Base-by-base conservation (phyloP, 2,888 invertebrate genomes). In the Metallyticus violacea region DNA sequence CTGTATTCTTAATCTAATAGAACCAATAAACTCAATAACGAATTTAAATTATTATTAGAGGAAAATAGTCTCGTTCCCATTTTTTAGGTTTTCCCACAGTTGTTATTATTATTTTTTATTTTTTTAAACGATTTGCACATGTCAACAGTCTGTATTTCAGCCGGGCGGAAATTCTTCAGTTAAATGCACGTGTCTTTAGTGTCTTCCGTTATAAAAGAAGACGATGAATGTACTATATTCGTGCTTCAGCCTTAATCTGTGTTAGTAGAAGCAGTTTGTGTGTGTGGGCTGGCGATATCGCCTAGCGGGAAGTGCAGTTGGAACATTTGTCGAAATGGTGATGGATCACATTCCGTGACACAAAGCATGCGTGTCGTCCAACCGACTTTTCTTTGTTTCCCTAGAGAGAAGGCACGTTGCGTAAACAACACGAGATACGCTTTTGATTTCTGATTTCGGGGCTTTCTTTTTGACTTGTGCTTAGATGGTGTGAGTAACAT, bases 291-390 rank as follows among this genome's bases (percentile, higher is more conserved):
- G 40, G 40, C 40, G 40, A 62, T 62, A 62, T 62, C 40, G 40
- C 40, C 40, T 22, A 22, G 40, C 40, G 40, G 40, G 40, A 62
- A 62, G 40, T 62, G 40, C 40, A 62, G 40, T 62, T 22, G 22
- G 40, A 62, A 62, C 82, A 82, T 82, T 82, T 82, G 82, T 82
- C 82, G 82, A 82, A 82, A 82, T 82, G 40, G 82, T 82, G 82
- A 82, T 82, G 76, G 82, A 82, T 82, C 82, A 62, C 40, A 62
- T 62, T 62, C 40, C 40, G 40, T 62, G 40, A 62, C 40, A 62
- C 40, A 62, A 62, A 62, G 40, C 40, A 62, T 62, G 40, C 40
- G 40, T 62, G 40, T 62, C 40, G 40, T 62, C 40, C 40, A 62
- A 62, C 40, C 40, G 40, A 62, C 40, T 62, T 62, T 62, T 22